phyloP scores from a whole-genome alignment of 2,113 vertebrate species.

The Empidonax alnorum region DNA sequence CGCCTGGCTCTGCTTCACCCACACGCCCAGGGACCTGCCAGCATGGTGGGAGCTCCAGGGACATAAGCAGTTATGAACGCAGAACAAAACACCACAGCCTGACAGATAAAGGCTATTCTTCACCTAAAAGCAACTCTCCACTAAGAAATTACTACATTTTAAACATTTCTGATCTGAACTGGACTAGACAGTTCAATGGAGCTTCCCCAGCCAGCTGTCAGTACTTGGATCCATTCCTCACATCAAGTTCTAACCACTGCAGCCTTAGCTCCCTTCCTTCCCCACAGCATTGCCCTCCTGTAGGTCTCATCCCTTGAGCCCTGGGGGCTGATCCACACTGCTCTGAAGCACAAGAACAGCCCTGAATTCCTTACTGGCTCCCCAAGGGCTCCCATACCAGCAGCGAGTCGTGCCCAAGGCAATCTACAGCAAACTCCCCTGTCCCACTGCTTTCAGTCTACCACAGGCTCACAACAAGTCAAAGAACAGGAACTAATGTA shows the following conservation, averaged over 20 bases:
- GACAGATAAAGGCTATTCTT: not conserved
- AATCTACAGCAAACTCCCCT: not conserved
- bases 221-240: not conserved
- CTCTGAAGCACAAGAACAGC: not conserved
- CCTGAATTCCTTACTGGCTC: not conserved
- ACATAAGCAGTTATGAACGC: not conserved
- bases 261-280: not conserved
- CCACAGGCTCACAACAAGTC: not conserved
- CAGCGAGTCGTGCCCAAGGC: not conserved
- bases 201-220: not conserved
- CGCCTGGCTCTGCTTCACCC: not conserved
- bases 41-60: not conserved
- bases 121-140: not conserved
- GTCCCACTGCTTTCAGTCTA: not conserved
- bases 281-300: rapidly evolving
- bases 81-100: not conserved
- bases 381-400: not conserved
- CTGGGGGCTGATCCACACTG: not conserved
- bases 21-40: not conserved
- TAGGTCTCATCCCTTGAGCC: not conserved
- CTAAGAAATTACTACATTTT: not conserved
- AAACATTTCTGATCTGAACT: not conserved
- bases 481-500: not conserved
- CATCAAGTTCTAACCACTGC: not conserved
- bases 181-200: not conserved